Evolutionary conservation across 2,113 vertebrate species (phyloP).

Genomic region (Stigmatopora nigra): DNA sequence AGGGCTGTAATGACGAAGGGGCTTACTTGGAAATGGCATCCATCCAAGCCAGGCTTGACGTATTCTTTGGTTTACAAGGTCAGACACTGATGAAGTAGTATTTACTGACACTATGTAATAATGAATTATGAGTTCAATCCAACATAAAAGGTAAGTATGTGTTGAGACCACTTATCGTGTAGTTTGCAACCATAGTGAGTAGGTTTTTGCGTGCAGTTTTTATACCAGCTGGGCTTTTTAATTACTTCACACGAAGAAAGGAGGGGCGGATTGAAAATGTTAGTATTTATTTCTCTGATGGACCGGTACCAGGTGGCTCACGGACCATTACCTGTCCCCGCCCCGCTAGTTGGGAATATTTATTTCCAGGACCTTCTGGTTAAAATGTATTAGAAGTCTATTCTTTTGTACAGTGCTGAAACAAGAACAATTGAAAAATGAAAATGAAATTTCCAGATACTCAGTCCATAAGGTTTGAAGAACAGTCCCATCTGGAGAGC

Average conservation of each 20-base stretch:
- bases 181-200: slow-evolving; percentile 15
- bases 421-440: not conserved
- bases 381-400: no score
- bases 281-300: no score
- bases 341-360: no score
- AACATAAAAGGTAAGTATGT: slow-evolving; percentile 8
- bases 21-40: slow-evolving; percentile 29
- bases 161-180: not conserved
- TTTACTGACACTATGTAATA: slow-evolving; percentile 8
- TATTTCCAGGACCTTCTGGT: no score
- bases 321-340: no score
- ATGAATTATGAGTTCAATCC: slow-evolving; percentile 13
- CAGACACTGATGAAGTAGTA: slow-evolving; percentile 13
- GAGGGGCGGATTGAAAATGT: no score
- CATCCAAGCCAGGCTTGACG: slow-evolving; percentile 13
- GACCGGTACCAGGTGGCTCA: no score
- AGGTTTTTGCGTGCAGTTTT: slow-evolving; percentile 37
- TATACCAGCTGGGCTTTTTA: slow-evolving; percentile 54
- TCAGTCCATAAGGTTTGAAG: slow-evolving; percentile 1
- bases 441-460: slow-evolving; percentile 15
- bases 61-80: slow-evolving; percentile 23
- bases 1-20: slow-evolving; percentile 35
- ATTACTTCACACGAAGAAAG: slow-evolving; percentile 24
- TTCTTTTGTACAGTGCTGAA: no score
- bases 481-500: slow-evolving; percentile 25